Base-by-base conservation (phyloP, 1,140 invertebrate species). In the Acyrthosiphon pisum region DNA sequence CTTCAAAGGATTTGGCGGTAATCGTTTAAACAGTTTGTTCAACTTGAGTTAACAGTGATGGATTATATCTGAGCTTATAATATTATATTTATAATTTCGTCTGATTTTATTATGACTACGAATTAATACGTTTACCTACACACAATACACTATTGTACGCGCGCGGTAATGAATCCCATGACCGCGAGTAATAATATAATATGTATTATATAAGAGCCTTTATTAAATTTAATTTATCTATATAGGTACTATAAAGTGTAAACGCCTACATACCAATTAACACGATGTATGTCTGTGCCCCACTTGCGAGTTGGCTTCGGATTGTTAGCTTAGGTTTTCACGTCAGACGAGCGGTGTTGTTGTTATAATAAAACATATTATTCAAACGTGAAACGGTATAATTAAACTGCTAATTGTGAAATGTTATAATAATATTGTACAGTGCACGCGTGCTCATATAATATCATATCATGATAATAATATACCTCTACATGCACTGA, bases 1-100 rank as follows among this genome's bases (percentile, higher is more conserved):
- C 87, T 89, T 89, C 87, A 89, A 89, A 89, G 87, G 48, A 53
- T 89, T 89, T 53, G 87, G 87, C 87, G 87, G 87, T 89, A 89
- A 89, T 89, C 87, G 87, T 89, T 89, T 53, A 53, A 89, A 53
- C n/a, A 89, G 87, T 89, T 89, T 89, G 87, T 89, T 89, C 87
- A 50, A 89, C 48, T 53, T n/a, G 20, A 89, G 87, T 89, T 89
- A 88, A 88, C 46, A 48, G 86, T 88, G 86, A 88, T 88, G 86
- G 86, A 88, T 88, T 50, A 53, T 53, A 89, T 53, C 9, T 37
- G 46, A 53, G 87, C 37, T 89, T 37, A 53, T 50, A 53, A 53
- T 50, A 53, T 89, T 89, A 41, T 89, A 87, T 37, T 53, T 89
- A 6, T 89, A 89, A 89, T 89, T 53, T 53, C 50, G n/a, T 89